Evolutionary conservation across 2,888 invertebrate genomes (phyloP), one percentile per base, ranked within the genome.

Genomic region (Apomyelois bistriatella): DNA sequence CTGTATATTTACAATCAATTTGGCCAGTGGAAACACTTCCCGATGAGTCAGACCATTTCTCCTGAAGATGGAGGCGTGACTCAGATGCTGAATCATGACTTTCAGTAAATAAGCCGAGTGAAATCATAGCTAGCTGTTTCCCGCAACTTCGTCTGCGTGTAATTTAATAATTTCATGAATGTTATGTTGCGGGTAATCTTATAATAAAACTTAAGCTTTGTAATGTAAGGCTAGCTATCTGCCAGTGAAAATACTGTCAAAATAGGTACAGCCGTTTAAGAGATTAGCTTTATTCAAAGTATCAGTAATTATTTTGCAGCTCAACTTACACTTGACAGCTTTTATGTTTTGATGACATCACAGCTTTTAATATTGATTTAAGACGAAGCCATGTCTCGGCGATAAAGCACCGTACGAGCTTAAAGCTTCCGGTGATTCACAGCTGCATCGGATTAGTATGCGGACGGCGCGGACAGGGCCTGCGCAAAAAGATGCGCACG

Each of bases 381-480:
- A 16, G 16, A 15, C 28, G 22, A 41, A 9, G 35, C 12, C 54
- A 53, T 48, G 53, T 49, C 51, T 40, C n/a, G 48, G 16, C 36
- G 17, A 55, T 55, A 51, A 53, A 53, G 10, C 38, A 50, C 30
- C 17, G 40, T 46, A 49, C 57, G 57, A 56, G 58, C 58, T 58
- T 52, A 40, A 54, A 43, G 43, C 54, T 67, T 74, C 74, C 74
- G 69, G 72, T 77, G 78, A 75, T 55, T 77, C 75, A 77, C 49
- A 37, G 43, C 36, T 48, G 57, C 53, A 54, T 38, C 16, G 58
- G 62, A 75, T 74, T 73, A 76, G 75, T 72, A 75, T 76, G 70
- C 72, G 58, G 60, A 13, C 16, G 51, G 22, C 37, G 46, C 46
- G 12, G 30, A 46, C 12, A 32, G 16, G 3, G 13, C 59, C 56